Conservation (phyloP, 92 coral and sea anemone species). For the Galaxea fascicularis region DNA sequence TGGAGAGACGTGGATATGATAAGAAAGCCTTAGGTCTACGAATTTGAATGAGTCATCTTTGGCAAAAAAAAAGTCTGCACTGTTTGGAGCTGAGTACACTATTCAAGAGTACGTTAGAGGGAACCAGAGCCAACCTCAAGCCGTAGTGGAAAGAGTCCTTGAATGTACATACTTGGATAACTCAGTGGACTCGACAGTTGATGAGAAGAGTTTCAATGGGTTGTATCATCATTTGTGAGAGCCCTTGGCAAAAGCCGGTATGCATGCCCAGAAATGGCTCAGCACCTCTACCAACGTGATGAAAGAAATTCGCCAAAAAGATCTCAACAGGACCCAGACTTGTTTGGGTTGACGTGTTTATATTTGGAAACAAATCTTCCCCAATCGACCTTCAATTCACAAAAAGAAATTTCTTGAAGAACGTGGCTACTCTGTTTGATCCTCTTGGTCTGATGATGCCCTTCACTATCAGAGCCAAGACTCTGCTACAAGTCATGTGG, state of each 20-base stretch:
- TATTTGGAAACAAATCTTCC: neutral
- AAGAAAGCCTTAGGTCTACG: slow-evolving; percentile 4
- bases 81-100: neutral
- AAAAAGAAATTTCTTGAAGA: neutral
- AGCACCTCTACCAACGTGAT: slow-evolving; percentile 10
- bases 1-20: slow-evolving; percentile 13
- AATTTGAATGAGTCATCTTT: slow-evolving; percentile 7
- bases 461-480: neutral
- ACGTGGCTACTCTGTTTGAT: neutral
- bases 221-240: neutral
- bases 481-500: neutral
- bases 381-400: neutral
- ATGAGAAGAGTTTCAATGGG: neutral
- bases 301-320: neutral
- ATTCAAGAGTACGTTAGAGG: neutral
- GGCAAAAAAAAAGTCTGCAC: neutral
- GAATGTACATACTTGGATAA: slow-evolving; percentile 39
- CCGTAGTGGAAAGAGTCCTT: neutral
- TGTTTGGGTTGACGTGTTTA: neutral
- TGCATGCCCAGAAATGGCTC: slow-evolving; percentile 26
- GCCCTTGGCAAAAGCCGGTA: slow-evolving; percentile 15
- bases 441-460: neutral
- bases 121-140: neutral
- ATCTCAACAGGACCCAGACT: neutral
- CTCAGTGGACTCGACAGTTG: slow-evolving; percentile 12